These are phyloP conservation scores for Forbesichthys agassizii DNA, from an alignment of 2,113 vertebrate genomes.

Conservation along the genomic window DNA sequence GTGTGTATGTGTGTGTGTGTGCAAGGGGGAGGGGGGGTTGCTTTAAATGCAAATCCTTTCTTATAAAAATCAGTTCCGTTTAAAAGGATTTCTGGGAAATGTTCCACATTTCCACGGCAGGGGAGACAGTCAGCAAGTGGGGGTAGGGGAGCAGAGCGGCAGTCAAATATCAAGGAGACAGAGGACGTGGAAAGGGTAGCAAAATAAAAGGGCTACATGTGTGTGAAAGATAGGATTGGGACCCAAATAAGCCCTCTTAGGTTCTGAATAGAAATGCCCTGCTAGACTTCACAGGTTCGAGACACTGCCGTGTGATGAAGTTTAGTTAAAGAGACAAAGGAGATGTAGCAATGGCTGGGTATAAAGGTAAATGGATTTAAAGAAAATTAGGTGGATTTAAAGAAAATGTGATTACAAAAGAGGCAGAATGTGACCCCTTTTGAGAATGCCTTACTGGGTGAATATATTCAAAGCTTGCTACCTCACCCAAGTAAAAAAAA, in stretches of 20 bases:
- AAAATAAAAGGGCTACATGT: conserved; percentile 66
- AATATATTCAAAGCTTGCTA: conserved; percentile 19
- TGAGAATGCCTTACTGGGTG: conserved; percentile 1
- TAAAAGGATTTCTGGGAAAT: conserved; percentile 83
- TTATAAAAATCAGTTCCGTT: conserved; percentile 84
- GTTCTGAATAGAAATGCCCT: conserved; percentile 47
- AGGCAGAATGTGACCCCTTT: conserved; percentile 19
- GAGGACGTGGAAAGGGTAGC: conserved; percentile 68
- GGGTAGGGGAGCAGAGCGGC: conserved; percentile 62
- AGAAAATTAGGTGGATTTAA: conserved; percentile 6
- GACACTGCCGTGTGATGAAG: conserved; percentile 37
- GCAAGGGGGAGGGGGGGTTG: conserved; percentile 52
- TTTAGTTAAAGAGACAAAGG: conserved; percentile 30
- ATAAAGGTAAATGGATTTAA: conserved; percentile 22
- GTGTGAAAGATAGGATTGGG: conserved; percentile 58
- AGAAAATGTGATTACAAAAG: conserved; percentile 1
- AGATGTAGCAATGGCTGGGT: conserved; percentile 8
- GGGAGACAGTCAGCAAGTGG: conserved; percentile 71
- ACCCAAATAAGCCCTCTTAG: conserved; percentile 53
- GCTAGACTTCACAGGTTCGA: conserved; percentile 25
- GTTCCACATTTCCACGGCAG: conserved; percentile 77
- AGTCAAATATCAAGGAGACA: conserved; percentile 73
- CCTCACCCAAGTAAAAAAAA: conserved; percentile 39
- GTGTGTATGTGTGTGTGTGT: conserved; percentile 6
- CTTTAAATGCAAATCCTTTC: conserved; percentile 85